A percentile compares a stretch with the other conserved stretches of the same genome.
phyloP scores from a whole-genome alignment of 2,888 invertebrate genomes.

The Ophion obscuratus region DNA sequence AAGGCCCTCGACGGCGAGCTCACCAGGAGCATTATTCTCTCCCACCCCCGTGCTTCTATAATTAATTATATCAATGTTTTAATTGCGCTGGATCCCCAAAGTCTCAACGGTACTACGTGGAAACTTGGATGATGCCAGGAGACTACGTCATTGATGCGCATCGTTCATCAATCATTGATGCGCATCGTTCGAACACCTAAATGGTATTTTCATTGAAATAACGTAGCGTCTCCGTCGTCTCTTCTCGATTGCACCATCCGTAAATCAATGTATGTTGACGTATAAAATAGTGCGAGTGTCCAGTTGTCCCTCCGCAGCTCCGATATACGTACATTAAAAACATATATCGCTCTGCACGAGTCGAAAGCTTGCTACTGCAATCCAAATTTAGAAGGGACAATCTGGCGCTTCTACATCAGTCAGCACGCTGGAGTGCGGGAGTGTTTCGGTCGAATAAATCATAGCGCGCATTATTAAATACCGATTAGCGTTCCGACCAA shows the following conservation, averaged over 20 bases:
- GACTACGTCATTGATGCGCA: neutral
- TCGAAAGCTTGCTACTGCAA: constrained; percentile 50
- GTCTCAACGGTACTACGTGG: neutral
- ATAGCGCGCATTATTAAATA: constrained; percentile 71
- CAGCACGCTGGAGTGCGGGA: constrained; percentile 15
- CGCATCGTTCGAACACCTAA: neutral
- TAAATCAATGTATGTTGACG: neutral
- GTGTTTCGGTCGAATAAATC: constrained; percentile 54
- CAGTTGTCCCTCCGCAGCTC: constrained; percentile 10
- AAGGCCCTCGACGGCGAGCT: neutral
- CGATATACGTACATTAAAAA: neutral
- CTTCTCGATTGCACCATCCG: neutral
- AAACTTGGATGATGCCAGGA: neutral
- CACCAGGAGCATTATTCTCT: constrained; percentile 8
- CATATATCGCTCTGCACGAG: constrained; percentile 16
- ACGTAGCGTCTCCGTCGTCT: neutral
- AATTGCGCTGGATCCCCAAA: neutral
- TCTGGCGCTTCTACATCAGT: constrained; percentile 10
- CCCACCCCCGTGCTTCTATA: neutral
- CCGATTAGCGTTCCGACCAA: constrained; percentile 70
- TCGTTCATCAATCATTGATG: neutral
- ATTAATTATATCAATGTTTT: constrained; percentile 26
- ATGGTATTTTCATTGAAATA: constrained; percentile 21
- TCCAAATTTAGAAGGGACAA: constrained; percentile 55
- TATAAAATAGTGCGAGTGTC: neutral